Evolutionary conservation across 2,888 invertebrate genomes (phyloP).

Genomic region (Erpobdella octoculata): DNA sequence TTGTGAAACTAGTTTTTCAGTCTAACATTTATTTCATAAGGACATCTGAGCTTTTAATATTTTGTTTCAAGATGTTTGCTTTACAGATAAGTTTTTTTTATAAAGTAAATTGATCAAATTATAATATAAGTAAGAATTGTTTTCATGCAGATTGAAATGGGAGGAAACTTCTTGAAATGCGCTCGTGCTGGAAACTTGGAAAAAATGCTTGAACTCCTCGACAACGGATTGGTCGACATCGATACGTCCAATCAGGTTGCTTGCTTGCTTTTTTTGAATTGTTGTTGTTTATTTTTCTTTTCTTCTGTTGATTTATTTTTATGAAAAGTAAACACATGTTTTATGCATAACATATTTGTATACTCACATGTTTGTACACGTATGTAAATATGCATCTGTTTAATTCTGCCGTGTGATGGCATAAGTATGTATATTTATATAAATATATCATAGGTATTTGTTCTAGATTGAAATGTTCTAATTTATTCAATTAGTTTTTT

Average conservation of each 20-base stretch:
- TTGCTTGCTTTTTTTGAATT: background rate
- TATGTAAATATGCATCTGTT: background rate
- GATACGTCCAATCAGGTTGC: constrained; percentile 23
- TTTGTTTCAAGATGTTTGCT: too few species aligned
- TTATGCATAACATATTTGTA: background rate
- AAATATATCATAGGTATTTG: too few species aligned
- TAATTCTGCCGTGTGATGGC: too few species aligned
- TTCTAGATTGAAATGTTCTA: too few species aligned
- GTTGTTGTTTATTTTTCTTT: background rate
- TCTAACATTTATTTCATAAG: too few species aligned
- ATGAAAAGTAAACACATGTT: background rate
- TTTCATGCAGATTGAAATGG: constrained; percentile 19
- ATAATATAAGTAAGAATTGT: too few species aligned
- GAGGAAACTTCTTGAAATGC: constrained; percentile 13
- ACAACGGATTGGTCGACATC: constrained; percentile 28
- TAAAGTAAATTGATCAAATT: too few species aligned
- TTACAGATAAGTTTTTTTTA: too few species aligned
- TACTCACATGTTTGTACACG: background rate
- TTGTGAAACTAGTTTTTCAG: too few species aligned
- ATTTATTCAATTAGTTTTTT: too few species aligned
- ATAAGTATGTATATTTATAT: too few species aligned
- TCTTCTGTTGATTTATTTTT: background rate
- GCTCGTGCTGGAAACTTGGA: constrained; percentile 24
- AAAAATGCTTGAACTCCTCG: constrained; percentile 20
- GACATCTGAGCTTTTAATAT: too few species aligned